These are phyloP conservation scores for Eulemur mongoz DNA, from an alignment of 2,797 vertebrate species.

Conservation along the genomic window DNA sequence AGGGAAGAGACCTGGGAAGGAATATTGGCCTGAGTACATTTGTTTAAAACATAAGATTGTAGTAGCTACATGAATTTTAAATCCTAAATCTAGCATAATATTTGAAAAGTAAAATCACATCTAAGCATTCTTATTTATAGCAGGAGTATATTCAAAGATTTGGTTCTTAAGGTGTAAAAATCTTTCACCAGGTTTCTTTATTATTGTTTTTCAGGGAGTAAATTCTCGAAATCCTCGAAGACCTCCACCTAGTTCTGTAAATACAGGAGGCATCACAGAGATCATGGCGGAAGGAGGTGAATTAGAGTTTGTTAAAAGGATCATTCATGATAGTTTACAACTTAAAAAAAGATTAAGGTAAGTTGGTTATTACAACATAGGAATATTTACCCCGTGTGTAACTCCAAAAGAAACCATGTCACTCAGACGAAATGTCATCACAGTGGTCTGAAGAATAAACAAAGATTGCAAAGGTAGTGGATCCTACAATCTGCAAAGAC, in stretches of 20 bases:
- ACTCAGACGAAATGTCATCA: constrained; percentile 27
- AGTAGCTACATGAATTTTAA: constrained; percentile 21
- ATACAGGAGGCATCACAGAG: constrained; percentile 98
- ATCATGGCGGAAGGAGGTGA: constrained; percentile 99
- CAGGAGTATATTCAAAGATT: constrained; percentile 8
- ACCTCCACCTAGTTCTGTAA: constrained; percentile 97
- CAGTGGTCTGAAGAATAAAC: constrained; percentile 26
- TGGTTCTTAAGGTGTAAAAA: not conserved
- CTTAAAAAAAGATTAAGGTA: constrained; percentile 95
- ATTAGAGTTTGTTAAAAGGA: constrained; percentile 98
- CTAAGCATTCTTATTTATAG: not conserved
- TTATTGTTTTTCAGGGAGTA: constrained; percentile 89
- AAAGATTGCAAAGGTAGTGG: not conserved
- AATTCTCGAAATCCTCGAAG: constrained; percentile 97
- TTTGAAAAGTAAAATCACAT: constrained; percentile 22
- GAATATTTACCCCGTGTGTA: not conserved
- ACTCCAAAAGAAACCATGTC: constrained; percentile 1
- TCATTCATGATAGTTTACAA: constrained; percentile 98
- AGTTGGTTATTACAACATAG: constrained; percentile 59
- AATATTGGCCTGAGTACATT: not conserved
- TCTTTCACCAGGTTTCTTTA: constrained; percentile 17
- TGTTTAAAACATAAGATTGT: constrained; percentile 33
- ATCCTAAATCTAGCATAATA: constrained; percentile 5
- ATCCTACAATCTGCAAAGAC: not conserved
- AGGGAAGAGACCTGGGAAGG: not conserved